These are phyloP conservation scores for Crotalus tigris DNA, from an alignment of 2,113 vertebrate species.

Conservation along the genomic window DNA sequence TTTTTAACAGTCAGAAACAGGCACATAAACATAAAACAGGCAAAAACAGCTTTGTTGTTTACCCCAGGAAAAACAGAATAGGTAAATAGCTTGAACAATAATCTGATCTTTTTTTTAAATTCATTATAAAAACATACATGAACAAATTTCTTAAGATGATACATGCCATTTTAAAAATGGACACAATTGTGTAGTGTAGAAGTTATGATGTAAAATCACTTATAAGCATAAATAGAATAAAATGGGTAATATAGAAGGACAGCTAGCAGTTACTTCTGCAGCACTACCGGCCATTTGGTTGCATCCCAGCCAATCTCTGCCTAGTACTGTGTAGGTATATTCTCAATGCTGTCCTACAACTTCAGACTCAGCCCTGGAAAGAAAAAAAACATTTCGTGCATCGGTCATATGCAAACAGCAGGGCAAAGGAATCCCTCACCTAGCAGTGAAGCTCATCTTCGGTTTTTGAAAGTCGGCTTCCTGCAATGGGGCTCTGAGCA, in stretches of 20 bases:
- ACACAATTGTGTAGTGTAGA: conserved; percentile 14
- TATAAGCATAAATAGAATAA: background rate
- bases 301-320: background rate
- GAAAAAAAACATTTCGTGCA: background rate
- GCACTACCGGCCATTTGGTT: background rate
- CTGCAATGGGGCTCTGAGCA: conserved; percentile 77
- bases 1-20: background rate
- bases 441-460: conserved; percentile 78
- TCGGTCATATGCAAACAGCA: conserved; percentile 29
- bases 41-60: conserved; percentile 24
- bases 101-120: background rate
- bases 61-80: background rate
- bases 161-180: conserved; percentile 33
- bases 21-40: background rate
- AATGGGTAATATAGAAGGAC: background rate
- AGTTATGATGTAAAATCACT: background rate
- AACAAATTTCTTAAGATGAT: background rate
- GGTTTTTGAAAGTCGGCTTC: conserved; percentile 63
- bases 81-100: conserved; percentile 16
- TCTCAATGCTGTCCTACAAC: background rate
- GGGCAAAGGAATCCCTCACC: background rate
- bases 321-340: background rate
- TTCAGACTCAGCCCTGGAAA: background rate
- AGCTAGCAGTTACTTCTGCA: background rate
- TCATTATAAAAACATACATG: conserved; percentile 19